Base-by-base conservation (phyloP, 2,113 vertebrate genomes). In the Chaetorhynchus papuensis region DNA sequence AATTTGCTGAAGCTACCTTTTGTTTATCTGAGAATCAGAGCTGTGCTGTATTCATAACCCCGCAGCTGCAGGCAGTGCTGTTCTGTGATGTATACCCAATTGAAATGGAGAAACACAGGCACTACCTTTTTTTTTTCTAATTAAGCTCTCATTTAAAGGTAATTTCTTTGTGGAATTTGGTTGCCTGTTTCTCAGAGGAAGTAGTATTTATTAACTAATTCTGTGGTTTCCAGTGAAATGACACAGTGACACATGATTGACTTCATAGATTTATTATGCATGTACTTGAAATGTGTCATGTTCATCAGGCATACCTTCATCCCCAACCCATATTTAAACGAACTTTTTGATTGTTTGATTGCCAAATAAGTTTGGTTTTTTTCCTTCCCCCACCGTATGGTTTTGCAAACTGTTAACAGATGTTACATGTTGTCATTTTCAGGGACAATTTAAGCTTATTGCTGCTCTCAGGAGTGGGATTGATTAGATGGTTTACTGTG, bases 351-450 rank as follows among this genome's bases (percentile, higher is more conserved):
- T n/a, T 87, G 81, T 80, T 61, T 91, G 37, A 71, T 76, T 84
- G 37, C 33, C 37, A 50, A 42, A 50, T 26, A 37, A 59, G 10
- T 57, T 39, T 39, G 15, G 6, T 26, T 56, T 65, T 68, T 57
- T 28, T 33, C 24, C 9, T 15, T 31, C 6, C 5, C 15, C 10
- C 8, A 7, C 14, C 0, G 0, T 60, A 45, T 53, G 12, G 14
- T 76, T 91, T 85, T 76, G 21, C 24, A 52, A 37, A 71, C 37
- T 1, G 1, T 64, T 64, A 65, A 14, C 49, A 88, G 66, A 39
- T 89, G 57, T 56, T 80, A 33, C 18, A 15, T 41, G 15, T 37
- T 79, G 33, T 60, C 6, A 23, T 60, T 89, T 30, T 63, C 60
- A 85, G 49, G 47, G 56, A 49, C 59, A 69, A 0, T 39, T 83